A percentile compares a stretch with the other conserved stretches of the same genome.
Evolutionary conservation across 2,113 vertebrate species (phyloP).

Genomic region (Naja naja): DNA sequence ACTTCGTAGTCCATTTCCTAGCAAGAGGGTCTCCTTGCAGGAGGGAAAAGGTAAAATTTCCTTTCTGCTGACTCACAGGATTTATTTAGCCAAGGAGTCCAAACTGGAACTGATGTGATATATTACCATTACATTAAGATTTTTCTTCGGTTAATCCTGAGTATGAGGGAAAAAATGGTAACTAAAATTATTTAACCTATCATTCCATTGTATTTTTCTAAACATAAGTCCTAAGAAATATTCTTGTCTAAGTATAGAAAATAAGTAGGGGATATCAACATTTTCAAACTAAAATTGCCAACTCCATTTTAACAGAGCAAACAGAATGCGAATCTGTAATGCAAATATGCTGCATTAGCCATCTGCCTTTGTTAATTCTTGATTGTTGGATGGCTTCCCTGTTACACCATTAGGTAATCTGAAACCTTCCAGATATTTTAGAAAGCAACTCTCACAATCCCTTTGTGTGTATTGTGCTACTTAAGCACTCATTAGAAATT

Average conservation of each 20-base stretch:
- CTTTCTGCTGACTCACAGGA: not conserved
- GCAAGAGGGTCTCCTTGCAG: not conserved
- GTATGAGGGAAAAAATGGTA: not conserved
- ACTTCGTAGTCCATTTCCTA: not conserved
- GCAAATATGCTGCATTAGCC: not conserved
- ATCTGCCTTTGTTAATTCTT: slow-evolving; percentile 20
- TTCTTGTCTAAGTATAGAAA: not conserved
- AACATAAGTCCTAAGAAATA: not conserved
- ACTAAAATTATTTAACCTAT: not conserved
- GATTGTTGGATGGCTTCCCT: not conserved
- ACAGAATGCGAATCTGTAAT: not conserved
- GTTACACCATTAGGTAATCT: not conserved
- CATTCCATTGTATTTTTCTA: not conserved
- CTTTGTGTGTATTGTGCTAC: not conserved
- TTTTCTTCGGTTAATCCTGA: not conserved
- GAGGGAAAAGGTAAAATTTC: not conserved
- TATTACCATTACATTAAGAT: not conserved
- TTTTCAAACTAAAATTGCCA: not conserved
- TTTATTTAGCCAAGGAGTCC: not conserved
- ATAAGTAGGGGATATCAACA: not conserved
- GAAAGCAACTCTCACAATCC: not conserved
- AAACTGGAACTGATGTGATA: not conserved
- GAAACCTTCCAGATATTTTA: not conserved
- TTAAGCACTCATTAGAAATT: not conserved
- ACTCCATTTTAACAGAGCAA: not conserved